Conservation (phyloP, 2,797 vertebrate species). For the Sebastes diploproa region DNA sequence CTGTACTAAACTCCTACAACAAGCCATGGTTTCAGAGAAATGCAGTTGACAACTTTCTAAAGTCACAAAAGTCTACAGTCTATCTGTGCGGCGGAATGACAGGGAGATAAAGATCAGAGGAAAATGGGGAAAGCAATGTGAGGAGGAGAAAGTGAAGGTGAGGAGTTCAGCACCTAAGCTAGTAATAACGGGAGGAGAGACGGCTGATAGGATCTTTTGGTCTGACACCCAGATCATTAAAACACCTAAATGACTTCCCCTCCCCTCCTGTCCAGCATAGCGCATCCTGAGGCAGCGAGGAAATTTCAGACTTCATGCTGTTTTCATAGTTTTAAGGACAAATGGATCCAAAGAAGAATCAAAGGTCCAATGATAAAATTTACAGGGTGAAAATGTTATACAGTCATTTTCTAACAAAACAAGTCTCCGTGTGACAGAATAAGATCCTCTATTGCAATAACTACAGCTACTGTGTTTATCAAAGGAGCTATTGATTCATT, state of each 20-base stretch:
- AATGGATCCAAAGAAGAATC: not conserved
- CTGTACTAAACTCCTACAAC: not conserved
- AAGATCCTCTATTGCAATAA: not conserved
- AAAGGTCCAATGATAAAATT: not conserved
- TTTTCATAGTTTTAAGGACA: slow-evolving; percentile 14
- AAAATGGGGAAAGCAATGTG: slow-evolving; percentile 13
- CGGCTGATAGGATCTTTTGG: slow-evolving; percentile 52
- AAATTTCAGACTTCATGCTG: slow-evolving; percentile 21
- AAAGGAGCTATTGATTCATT: slow-evolving; percentile 28
- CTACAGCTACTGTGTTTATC: slow-evolving; percentile 2
- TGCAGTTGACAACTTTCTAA: slow-evolving; percentile 25
- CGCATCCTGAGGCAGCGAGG: not conserved
- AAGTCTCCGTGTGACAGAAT: not conserved
- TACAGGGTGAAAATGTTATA: not conserved
- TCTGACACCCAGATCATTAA: slow-evolving; percentile 60
- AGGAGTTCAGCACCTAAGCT: slow-evolving; percentile 52
- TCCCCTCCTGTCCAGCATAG: slow-evolving; percentile 11
- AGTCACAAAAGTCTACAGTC: slow-evolving; percentile 21
- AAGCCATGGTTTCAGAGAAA: slow-evolving; percentile 14
- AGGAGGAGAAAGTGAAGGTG: slow-evolving; percentile 40
- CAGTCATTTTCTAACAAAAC: not conserved
- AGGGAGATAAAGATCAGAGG: slow-evolving; percentile 59
- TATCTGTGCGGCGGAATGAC: slow-evolving; percentile 46
- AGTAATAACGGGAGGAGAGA: slow-evolving; percentile 48
- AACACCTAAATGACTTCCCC: slow-evolving; percentile 47